phyloP scores from a whole-genome alignment of 37 sponge, comb jelly and placozoan species.

The Geodia barretti region DNA sequence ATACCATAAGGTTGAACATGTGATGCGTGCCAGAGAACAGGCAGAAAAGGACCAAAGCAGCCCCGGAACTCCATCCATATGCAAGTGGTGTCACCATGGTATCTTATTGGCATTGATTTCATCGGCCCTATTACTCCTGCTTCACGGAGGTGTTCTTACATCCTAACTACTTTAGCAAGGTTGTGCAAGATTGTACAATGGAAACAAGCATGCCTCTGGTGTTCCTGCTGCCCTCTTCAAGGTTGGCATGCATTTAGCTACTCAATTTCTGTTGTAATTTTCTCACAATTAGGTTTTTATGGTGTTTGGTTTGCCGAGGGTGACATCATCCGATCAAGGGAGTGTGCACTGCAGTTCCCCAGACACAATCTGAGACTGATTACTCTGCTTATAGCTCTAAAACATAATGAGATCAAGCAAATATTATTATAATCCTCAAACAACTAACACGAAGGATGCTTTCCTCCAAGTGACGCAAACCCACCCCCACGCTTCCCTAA shows the following conservation, averaged over 20 bases:
- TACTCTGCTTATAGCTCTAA: too few relatives aligned
- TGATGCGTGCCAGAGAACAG: too few relatives aligned
- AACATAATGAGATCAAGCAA: too few relatives aligned
- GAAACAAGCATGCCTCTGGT: constrained; percentile 38
- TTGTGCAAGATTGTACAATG: constrained; percentile 53
- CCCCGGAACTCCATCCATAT: too few relatives aligned
- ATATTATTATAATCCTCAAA: too few relatives aligned
- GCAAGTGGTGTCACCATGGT: too few relatives aligned
- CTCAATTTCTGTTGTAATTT: background rate
- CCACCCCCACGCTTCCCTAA: too few relatives aligned
- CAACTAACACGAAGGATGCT: too few relatives aligned
- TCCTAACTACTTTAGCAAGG: constrained; percentile 71
- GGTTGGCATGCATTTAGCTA: constrained; percentile 5
- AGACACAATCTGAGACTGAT: too few relatives aligned
- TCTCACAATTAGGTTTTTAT: constrained; percentile 11
- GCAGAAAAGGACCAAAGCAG: too few relatives aligned
- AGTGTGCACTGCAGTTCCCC: constrained; percentile 47
- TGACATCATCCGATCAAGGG: constrained; percentile 59
- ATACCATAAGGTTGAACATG: too few relatives aligned
- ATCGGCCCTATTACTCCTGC: constrained; percentile 55
- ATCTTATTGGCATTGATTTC: constrained; percentile 75
- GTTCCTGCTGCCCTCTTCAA: constrained; percentile 71
- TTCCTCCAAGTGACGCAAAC: too few relatives aligned
- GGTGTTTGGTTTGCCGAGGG: constrained; percentile 45
- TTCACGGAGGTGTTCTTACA: constrained; percentile 37